A percentile compares a stretch with the other conserved stretches of the same genome.
Evolutionary conservation across 2,113 vertebrate genomes (phyloP).

Genomic region (Pseudolaguvia tuberculata): DNA sequence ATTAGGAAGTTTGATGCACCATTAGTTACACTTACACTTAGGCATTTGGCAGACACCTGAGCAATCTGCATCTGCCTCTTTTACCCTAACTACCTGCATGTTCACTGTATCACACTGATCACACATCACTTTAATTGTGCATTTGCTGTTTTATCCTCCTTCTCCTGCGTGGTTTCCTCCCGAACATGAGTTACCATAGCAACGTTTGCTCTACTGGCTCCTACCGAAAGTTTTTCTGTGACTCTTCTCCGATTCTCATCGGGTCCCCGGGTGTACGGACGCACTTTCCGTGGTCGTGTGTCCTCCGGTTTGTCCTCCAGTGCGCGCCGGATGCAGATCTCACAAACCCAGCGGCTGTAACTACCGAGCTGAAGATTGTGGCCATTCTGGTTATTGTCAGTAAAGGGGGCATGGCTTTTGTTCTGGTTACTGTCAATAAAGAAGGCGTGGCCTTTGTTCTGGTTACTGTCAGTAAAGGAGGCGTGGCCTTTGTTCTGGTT

Average conservation of each 20-base stretch:
- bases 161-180: background rate
- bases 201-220: constrained; percentile 9
- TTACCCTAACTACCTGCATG: too few species aligned
- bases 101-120: background rate
- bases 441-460: background rate
- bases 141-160: constrained; percentile 44
- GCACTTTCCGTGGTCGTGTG: background rate
- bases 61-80: too few species aligned
- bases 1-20: too few species aligned
- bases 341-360: constrained; percentile 71
- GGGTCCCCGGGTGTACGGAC: constrained; percentile 1
- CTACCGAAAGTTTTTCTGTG: constrained; percentile 19
- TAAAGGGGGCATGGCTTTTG: background rate
- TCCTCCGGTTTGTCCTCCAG: constrained; percentile 62
- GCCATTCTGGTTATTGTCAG: background rate
- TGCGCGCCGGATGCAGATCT: constrained; percentile 64
- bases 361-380: constrained; percentile 77
- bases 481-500: background rate
- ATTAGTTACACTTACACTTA: too few species aligned
- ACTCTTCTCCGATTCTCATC: background rate
- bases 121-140: constrained; percentile 10
- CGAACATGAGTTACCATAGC: constrained; percentile 21
- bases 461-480: background rate
- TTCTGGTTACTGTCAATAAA: background rate
- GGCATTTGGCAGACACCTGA: too few species aligned